Conservation (phyloP, 1,140 invertebrate species). For the Hycleus phaleratus region DNA sequence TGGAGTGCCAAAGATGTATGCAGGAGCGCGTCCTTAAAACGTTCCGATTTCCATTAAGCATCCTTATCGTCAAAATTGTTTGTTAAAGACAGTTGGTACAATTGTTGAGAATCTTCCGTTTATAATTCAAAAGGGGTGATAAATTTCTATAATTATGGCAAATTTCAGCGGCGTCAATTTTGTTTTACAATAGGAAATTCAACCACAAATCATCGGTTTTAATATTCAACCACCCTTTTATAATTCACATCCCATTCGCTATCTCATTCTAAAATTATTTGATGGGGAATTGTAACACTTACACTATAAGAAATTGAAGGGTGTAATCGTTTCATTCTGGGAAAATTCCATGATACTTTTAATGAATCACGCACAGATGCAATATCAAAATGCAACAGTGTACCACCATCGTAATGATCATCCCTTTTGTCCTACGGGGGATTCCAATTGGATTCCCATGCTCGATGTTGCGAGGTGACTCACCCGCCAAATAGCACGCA, state of each 20-base stretch:
- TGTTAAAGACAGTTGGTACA: too few species aligned
- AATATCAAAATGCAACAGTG: constrained; percentile 22
- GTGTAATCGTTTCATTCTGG: too few species aligned
- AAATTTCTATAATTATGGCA: too few species aligned
- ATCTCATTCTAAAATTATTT: constrained; percentile 9
- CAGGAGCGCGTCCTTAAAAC: too few species aligned
- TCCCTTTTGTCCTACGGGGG: constrained; percentile 15
- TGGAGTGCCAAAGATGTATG: too few species aligned
- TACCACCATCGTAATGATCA: background rate
- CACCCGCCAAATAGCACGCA: constrained; percentile 28
- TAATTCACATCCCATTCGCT: background rate
- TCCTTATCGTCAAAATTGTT: too few species aligned
- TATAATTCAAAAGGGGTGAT: too few species aligned
- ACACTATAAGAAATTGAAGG: too few species aligned
- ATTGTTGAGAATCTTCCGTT: too few species aligned
- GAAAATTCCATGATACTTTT: too few species aligned
- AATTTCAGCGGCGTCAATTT: too few species aligned
- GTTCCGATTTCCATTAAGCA: too few species aligned
- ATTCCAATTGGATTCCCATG: constrained; percentile 26
- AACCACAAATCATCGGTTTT: constrained; percentile 30
- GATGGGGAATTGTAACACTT: background rate
- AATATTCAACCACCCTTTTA: constrained; percentile 22
- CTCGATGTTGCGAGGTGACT: constrained; percentile 18
- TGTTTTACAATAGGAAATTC: constrained; percentile 1
- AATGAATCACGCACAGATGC: constrained; percentile 1